phyloP scores from a whole-genome alignment of 2,888 invertebrate species.

The Cataglyphis rosenhaueri region DNA sequence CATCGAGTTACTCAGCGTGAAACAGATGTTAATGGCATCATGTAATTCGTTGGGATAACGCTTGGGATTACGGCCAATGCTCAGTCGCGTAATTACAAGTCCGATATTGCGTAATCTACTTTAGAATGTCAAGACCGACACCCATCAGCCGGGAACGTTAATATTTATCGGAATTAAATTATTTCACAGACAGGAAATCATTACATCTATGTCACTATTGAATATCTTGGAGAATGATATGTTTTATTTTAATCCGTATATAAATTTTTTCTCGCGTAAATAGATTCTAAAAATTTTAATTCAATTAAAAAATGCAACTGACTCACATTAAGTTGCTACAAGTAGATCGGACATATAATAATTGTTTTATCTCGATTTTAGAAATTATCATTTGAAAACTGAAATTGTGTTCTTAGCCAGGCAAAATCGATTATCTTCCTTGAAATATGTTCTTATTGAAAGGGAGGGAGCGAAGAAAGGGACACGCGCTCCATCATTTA shows the following conservation, averaged over 20 bases:
- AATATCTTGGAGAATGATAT: background rate
- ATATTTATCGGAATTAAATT: background rate
- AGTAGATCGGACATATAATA: background rate
- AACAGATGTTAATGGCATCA: conserved; percentile 30
- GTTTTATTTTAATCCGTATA: background rate
- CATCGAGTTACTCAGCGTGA: conserved; percentile 3
- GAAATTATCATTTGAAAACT: background rate
- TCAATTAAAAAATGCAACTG: background rate
- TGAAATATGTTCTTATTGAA: background rate
- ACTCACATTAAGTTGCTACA: background rate
- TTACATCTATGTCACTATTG: background rate
- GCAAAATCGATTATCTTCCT: conserved; percentile 18
- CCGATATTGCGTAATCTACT: conserved; percentile 18
- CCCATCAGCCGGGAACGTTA: background rate
- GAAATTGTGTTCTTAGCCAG: background rate
- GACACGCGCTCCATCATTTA: background rate
- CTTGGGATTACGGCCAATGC: conserved; percentile 7
- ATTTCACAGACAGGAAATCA: background rate
- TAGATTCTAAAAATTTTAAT: background rate
- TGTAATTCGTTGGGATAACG: conserved; percentile 23
- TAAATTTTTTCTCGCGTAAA: conserved; percentile 17
- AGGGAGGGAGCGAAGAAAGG: background rate
- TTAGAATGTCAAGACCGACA: background rate
- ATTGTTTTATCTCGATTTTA: background rate
- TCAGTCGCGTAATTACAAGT: conserved; percentile 25